Percentiles rank a stretch among this genome's conserved stretches.
phyloP scores from a whole-genome alignment of 1,140 invertebrate species.

The Reticulitermes speratus region DNA sequence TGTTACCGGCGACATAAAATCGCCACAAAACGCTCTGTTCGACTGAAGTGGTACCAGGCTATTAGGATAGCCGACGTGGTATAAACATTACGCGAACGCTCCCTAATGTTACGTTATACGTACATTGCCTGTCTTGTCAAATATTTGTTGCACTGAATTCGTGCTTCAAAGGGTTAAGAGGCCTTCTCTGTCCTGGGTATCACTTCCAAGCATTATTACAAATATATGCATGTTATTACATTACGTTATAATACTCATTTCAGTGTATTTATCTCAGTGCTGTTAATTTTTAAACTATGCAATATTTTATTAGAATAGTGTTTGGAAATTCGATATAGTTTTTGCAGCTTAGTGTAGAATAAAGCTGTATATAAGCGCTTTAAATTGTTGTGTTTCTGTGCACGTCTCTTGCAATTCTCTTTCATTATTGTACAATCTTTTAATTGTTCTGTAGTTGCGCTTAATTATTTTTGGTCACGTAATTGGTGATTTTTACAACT shows the following conservation, averaged over 20 bases:
- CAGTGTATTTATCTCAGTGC: background rate
- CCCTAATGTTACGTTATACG: no score
- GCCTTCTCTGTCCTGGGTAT: background rate
- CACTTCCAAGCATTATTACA: background rate
- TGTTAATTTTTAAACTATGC: background rate
- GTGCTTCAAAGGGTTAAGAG: no score
- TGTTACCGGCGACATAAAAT: no score
- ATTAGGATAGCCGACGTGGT: no score
- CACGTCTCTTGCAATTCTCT: background rate
- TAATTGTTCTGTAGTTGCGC: background rate
- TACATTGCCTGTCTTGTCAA: no score
- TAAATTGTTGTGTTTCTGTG: background rate
- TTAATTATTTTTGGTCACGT: background rate
- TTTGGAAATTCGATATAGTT: background rate
- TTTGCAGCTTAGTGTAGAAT: background rate
- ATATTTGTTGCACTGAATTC: no score
- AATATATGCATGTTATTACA: background rate
- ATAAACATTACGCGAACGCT: no score
- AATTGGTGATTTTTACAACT: background rate
- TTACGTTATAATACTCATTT: background rate
- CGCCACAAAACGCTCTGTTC: no score
- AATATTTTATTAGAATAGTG: background rate
- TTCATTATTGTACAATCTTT: background rate
- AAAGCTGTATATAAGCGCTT: background rate
- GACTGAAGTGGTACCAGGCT: no score